Evolutionary conservation across 2,797 vertebrate genomes (phyloP), one percentile per base, ranked within the genome.

Genomic region (Diplodus puntazzo): DNA sequence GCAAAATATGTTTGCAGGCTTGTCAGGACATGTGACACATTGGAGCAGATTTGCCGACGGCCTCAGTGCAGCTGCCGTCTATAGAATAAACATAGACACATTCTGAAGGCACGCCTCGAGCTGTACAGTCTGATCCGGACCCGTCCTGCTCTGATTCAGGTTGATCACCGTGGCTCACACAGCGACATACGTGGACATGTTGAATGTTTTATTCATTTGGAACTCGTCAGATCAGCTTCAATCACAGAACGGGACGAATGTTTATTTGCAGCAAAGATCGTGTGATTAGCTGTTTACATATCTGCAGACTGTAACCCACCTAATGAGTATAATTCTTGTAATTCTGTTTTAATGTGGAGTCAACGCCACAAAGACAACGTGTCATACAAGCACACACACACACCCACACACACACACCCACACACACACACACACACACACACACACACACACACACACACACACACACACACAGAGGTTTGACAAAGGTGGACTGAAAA

Each of bases 21-120:
- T 88, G 86, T 91, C 85, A 83, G 81, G 57, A 69, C 73, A 71
- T 61, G 46, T 86, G 80, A 90, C 84, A 81, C 82, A 50, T 73
- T 58, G 34, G 27, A 77, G 77, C 79, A 78, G 54, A 84, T 82
- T 77, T 69, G 64, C 85, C 69, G 65, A 58, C 27, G 84, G 87
- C 85, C 49, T 58, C 16, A 62, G 70, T 80, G 43, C 72, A 64
- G 70, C 81, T 87, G 83, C 84, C 16, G 18, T 49, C 88, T 85
- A 87, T 81, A 88, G 87, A 87, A 83, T 75, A 79, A 87, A 84
- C 80, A 88, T 17, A 86, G 85, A 92, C 80, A 75, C 46, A 1
- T 86, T 89, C 17, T 74, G 64, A 83, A 88, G 77, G 78, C 46
- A 86, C 0, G 46, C 86, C 69, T 5, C 11, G 55, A 79, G 87